phyloP scores from a whole-genome alignment of 2,888 invertebrate genomes.

The Eulithis testata region DNA sequence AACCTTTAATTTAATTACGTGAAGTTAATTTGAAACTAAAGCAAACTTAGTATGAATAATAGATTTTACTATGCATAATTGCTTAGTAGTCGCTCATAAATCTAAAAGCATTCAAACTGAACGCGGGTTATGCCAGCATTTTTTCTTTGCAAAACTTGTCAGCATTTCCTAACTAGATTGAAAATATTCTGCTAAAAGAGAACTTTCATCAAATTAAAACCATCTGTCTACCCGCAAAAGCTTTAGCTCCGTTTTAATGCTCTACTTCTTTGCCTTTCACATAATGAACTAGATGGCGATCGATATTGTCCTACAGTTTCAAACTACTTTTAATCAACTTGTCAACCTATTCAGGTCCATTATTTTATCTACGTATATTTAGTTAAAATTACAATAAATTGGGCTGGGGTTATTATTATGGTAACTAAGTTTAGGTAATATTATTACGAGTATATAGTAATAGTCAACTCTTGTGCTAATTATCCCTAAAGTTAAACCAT shows the following conservation, averaged over 20 bases:
- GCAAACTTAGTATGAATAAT: not conserved
- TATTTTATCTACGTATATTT: too few relatives aligned
- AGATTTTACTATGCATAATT: not conserved
- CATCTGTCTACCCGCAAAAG: constrained; percentile 9
- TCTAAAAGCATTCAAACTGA: not conserved
- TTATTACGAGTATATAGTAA: too few relatives aligned
- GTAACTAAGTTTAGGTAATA: too few relatives aligned
- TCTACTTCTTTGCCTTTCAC: constrained; percentile 22
- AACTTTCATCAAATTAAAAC: constrained; percentile 16
- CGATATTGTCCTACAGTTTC: constrained; percentile 12
- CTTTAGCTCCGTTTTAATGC: constrained; percentile 13
- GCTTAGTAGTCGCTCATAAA: not conserved
- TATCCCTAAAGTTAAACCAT: too few relatives aligned
- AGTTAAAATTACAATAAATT: too few relatives aligned
- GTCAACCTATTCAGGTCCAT: not conserved
- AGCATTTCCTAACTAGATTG: constrained; percentile 7
- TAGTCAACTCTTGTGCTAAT: too few relatives aligned
- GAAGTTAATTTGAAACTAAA: too few relatives aligned
- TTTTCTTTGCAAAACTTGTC: not conserved
- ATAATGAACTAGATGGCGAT: constrained; percentile 19
- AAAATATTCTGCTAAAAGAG: constrained; percentile 12
- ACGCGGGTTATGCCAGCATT: not conserved
- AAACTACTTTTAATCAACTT: constrained; percentile 4
- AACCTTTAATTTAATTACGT: too few relatives aligned
- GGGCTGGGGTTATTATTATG: too few relatives aligned